phyloP scores from a whole-genome alignment of 2,113 vertebrate genomes.

The Puntigrus tetrazona region DNA sequence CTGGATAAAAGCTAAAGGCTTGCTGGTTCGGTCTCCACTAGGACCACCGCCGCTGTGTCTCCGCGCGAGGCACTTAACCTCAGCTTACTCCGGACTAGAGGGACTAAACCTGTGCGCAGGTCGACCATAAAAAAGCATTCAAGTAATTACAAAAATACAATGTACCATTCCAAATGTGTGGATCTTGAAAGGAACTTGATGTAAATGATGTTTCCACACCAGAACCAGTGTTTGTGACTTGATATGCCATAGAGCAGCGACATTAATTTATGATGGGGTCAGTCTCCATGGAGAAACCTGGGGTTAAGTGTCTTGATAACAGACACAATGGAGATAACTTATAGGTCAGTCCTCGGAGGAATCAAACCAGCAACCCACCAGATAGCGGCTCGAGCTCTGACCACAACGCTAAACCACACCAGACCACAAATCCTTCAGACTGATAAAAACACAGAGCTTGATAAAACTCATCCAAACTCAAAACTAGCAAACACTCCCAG shows the following conservation, averaged over 20 bases:
- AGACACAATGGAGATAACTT: not conserved
- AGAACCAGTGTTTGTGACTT: not conserved
- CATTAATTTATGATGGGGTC: not conserved
- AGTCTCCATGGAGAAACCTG: conserved; percentile 1
- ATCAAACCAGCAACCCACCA: not conserved
- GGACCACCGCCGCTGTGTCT: not conserved
- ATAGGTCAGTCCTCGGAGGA: conserved; percentile 2
- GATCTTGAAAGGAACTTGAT: not conserved
- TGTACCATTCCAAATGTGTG: not conserved
- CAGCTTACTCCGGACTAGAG: not conserved
- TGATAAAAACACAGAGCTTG: not conserved
- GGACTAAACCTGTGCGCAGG: not conserved
- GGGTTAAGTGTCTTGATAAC: conserved; percentile 19
- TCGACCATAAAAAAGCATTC: not conserved
- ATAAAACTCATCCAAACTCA: not conserved
- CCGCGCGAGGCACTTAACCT: not conserved
- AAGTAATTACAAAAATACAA: not conserved
- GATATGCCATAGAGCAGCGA: not conserved
- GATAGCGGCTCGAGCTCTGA: not conserved
- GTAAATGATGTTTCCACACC: not conserved
- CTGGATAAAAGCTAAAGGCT: not conserved
- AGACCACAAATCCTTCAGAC: not conserved
- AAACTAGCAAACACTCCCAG: not conserved
- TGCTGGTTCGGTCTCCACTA: not conserved
- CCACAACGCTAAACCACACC: not conserved